Evolutionary conservation across 2,113 vertebrate genomes (phyloP).

Genomic region (Sapajus apella): DNA sequence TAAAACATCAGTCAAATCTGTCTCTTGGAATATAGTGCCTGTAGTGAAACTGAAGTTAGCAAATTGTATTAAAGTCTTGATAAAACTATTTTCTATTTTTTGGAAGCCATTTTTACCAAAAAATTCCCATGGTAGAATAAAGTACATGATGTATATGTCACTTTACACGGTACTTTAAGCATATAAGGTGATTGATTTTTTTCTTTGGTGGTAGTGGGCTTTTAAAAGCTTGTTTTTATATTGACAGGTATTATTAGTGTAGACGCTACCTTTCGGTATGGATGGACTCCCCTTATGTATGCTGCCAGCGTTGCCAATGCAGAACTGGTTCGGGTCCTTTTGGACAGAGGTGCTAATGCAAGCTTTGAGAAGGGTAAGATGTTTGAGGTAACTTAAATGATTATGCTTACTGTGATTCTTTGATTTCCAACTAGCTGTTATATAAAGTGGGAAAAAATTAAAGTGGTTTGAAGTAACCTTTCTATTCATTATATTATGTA

Average conservation of each 20-base stretch:
- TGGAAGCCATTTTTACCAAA: not conserved
- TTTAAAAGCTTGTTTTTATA: conserved; percentile 60
- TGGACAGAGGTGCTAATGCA: conserved; percentile 93
- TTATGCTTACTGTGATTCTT: conserved; percentile 31
- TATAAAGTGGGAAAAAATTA: not conserved
- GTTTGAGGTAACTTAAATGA: not conserved
- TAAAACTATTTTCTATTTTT: conserved; percentile 27
- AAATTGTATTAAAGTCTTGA: not conserved
- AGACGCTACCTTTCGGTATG: conserved; percentile 89
- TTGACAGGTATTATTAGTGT: conserved; percentile 89
- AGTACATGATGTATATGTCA: not conserved
- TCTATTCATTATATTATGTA: not conserved
- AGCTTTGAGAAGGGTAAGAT: conserved; percentile 92
- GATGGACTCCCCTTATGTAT: conserved; percentile 96
- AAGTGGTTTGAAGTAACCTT: not conserved
- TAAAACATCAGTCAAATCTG: not conserved
- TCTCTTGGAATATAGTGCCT: not conserved
- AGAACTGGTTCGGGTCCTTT: conserved; percentile 88
- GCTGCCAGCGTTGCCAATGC: conserved; percentile 89
- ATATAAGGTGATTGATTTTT: not conserved
- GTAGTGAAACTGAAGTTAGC: not conserved
- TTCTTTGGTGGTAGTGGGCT: not conserved
- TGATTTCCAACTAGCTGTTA: conserved; percentile 34
- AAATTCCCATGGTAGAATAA: not conserved
- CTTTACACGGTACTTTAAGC: not conserved